phyloP scores from a whole-genome alignment of 1,140 invertebrate genomes.

The Hyposmocoma kahamanoa region DNA sequence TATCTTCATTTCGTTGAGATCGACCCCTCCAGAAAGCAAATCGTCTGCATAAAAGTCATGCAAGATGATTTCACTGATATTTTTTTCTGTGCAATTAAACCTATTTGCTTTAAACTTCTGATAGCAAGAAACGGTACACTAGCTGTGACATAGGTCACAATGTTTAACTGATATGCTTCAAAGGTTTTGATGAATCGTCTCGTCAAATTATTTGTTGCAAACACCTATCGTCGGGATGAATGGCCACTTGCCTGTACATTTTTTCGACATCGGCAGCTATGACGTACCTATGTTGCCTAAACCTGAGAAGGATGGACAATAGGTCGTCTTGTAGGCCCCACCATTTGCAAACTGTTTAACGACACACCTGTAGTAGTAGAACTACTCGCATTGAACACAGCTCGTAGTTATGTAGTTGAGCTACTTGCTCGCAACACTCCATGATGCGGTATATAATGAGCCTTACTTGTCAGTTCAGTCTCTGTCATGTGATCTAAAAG shows the following conservation, averaged over 20 bases:
- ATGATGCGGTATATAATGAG: slow-evolving; percentile 3
- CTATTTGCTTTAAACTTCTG: slow-evolving; percentile 1
- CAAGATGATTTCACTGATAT: slow-evolving; percentile 13
- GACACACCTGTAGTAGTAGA: slow-evolving; percentile 24
- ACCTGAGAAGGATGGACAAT: slow-evolving; percentile 34
- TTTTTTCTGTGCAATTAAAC: not conserved
- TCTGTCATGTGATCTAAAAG: slow-evolving; percentile 7
- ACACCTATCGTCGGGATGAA: slow-evolving; percentile 25
- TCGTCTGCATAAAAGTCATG: slow-evolving; percentile 65
- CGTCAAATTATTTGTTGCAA: slow-evolving; percentile 47
- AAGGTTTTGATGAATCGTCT: slow-evolving; percentile 8
- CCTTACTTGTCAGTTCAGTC: not conserved
- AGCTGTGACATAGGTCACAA: not conserved
- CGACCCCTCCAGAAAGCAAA: slow-evolving; percentile 33
- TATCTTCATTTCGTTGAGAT: slow-evolving; percentile 8
- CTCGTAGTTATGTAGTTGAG: slow-evolving; percentile 6
- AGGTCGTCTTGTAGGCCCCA: slow-evolving; percentile 49
- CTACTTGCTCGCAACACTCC: slow-evolving; percentile 3
- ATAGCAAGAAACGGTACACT: slow-evolving; percentile 2
- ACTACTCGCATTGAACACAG: slow-evolving; percentile 7
- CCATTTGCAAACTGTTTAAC: slow-evolving; percentile 34
- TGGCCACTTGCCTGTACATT: slow-evolving; percentile 49
- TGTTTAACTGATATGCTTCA: slow-evolving; percentile 5
- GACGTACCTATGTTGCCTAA: slow-evolving; percentile 30
- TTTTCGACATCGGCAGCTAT: slow-evolving; percentile 44